Conservation (phyloP, 2,113 vertebrate genomes). For the Peromyscus californicus region DNA sequence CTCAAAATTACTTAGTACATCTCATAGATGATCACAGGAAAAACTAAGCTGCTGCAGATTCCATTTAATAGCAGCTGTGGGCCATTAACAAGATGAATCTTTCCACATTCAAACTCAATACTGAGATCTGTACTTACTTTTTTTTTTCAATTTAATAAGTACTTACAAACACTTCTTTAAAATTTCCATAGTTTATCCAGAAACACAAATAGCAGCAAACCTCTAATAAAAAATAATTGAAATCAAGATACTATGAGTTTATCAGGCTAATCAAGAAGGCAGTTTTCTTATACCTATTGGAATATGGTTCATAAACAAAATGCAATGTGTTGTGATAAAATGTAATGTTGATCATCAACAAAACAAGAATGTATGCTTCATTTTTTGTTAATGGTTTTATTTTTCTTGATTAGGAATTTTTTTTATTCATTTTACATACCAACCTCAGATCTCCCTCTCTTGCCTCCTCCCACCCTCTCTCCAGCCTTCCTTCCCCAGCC, state of each 20-base stretch:
- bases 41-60: conserved; percentile 51
- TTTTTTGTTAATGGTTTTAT: too few species aligned
- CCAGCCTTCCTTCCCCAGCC: too few species aligned
- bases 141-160: background rate
- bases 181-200: conserved; percentile 29
- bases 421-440: too few species aligned
- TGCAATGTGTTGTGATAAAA: conserved; percentile 16
- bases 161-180: conserved; percentile 60
- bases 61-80: background rate
- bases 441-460: too few species aligned
- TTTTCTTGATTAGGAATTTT: too few species aligned
- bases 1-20: conserved; percentile 50
- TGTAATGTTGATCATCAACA: conserved; percentile 2
- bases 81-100: background rate
- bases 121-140: background rate
- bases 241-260: conserved; percentile 50
- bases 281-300: background rate
- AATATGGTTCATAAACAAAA: conserved; percentile 27
- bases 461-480: too few species aligned
- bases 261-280: conserved; percentile 16
- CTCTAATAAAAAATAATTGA: conserved; percentile 51
- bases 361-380: background rate
- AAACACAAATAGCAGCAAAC: conserved; percentile 21
- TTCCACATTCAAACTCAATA: conserved; percentile 27
- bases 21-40: conserved; percentile 43